Evolutionary conservation across 1,140 invertebrate species (phyloP).

Genomic region (Conus betulinus): DNA sequence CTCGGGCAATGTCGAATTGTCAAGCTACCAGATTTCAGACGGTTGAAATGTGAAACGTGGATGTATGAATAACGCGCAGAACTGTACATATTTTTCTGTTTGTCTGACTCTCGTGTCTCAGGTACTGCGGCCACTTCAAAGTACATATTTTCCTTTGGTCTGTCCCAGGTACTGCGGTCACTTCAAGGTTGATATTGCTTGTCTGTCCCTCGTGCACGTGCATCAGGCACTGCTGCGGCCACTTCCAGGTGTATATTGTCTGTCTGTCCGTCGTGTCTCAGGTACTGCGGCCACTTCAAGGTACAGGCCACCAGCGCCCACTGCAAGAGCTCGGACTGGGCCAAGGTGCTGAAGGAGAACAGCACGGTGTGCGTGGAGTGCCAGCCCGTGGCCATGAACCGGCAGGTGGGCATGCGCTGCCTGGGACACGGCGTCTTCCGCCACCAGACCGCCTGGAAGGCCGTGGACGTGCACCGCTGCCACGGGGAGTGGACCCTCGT

Average conservation of each 20-base stretch:
- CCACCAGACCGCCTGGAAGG: conserved; percentile 67
- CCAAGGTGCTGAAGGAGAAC: conserved; percentile 57
- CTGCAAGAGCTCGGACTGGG: conserved; percentile 58
- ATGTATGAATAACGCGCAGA: too few relatives aligned
- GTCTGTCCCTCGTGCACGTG: too few relatives aligned
- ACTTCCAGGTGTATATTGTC: too few relatives aligned
- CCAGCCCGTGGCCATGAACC: conserved; percentile 69
- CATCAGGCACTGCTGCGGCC: neutral
- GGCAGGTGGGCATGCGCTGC: conserved; percentile 64
- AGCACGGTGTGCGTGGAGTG: conserved; percentile 71
- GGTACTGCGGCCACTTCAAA: conserved; percentile 62
- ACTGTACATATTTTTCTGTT: too few relatives aligned
- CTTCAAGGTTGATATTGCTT: too few relatives aligned
- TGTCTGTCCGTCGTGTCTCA: conserved; percentile 47
- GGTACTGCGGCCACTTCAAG: conserved; percentile 62
- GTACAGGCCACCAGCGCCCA: conserved; percentile 51
- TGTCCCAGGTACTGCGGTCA: too few relatives aligned
- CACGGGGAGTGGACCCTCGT: conserved; percentile 70
- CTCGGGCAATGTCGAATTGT: too few relatives aligned
- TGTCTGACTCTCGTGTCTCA: conserved; percentile 46
- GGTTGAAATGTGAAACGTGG: too few relatives aligned
- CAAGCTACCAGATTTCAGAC: too few relatives aligned
- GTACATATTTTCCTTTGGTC: conserved; percentile 37
- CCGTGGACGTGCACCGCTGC: conserved; percentile 68
- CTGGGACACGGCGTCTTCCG: conserved; percentile 69